Percentiles rank a stretch among this genome's conserved stretches.
These are phyloP conservation scores for Drosophila sucinea DNA, from an alignment of 1,140 invertebrate species.

Conservation along the genomic window DNA sequence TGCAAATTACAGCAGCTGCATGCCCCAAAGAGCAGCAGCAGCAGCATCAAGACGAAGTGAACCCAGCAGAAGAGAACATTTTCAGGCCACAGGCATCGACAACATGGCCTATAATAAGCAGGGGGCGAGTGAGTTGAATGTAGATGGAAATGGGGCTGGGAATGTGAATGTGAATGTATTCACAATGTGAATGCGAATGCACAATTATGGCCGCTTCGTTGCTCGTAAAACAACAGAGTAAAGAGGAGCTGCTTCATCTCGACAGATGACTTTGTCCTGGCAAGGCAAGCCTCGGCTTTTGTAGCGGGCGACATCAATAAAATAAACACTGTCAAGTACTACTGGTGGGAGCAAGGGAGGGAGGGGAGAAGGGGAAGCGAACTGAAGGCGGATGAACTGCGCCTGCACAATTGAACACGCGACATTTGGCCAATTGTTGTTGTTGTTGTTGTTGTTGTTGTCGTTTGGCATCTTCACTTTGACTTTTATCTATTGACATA, in stretches of 20 bases:
- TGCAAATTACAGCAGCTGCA: constrained; percentile 66
- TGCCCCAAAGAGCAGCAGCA: constrained; percentile 16
- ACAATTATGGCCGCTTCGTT: constrained; percentile 78
- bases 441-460: constrained; percentile 43
- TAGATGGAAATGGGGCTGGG: constrained; percentile 28
- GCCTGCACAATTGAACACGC: constrained; percentile 70
- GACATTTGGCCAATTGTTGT: constrained; percentile 66
- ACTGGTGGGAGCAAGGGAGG: constrained; percentile 8
- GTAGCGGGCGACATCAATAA: constrained; percentile 71
- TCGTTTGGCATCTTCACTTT: constrained; percentile 57
- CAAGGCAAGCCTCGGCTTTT: constrained; percentile 38
- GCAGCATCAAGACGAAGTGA: constrained; percentile 11
- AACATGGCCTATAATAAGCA: constrained; percentile 52
- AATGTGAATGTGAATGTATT: constrained; percentile 34
- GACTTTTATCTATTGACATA: constrained; percentile 81
- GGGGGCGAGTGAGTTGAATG: not conserved
- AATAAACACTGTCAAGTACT: constrained; percentile 71
- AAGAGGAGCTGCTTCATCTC: constrained; percentile 14
- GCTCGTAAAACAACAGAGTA: constrained; percentile 69
- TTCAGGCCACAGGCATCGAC: constrained; percentile 42
- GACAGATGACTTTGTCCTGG: constrained; percentile 62
- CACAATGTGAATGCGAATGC: constrained; percentile 62
- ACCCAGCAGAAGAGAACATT: constrained; percentile 10
- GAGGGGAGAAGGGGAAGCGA: constrained; percentile 20
- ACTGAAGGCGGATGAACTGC: constrained; percentile 31